Percentiles rank a stretch among this genome's conserved stretches.
These are phyloP conservation scores for Caenorhabditis plicata DNA, from an alignment of 2,888 invertebrate species.

Conservation along the genomic window DNA sequence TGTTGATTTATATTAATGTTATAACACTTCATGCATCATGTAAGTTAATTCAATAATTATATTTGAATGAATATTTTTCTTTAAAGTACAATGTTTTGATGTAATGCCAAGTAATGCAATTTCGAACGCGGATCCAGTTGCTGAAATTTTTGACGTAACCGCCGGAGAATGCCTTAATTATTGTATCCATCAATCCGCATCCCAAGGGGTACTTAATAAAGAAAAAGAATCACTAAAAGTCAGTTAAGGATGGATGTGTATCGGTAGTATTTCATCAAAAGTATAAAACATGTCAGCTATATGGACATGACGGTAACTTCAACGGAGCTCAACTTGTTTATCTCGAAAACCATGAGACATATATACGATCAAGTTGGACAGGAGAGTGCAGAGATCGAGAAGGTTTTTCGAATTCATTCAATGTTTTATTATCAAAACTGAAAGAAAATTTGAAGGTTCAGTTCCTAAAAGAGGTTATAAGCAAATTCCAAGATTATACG, in stretches of 20 bases:
- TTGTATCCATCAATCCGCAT: slow-evolving; percentile 48
- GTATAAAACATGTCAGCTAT: slow-evolving; percentile 55
- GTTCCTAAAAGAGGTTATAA: slow-evolving; percentile 33
- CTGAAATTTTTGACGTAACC: slow-evolving; percentile 52
- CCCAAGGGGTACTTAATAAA: slow-evolving; percentile 35
- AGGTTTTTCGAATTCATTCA: too few species aligned
- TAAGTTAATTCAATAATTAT: too few species aligned
- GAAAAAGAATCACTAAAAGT: neutral
- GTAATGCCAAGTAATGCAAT: slow-evolving; percentile 37
- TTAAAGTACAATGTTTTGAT: slow-evolving; percentile 34
- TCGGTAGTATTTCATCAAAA: slow-evolving; percentile 58
- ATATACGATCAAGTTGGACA: slow-evolving; percentile 35
- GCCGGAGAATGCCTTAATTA: slow-evolving; percentile 56
- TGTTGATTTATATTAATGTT: too few species aligned
- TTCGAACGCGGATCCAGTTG: slow-evolving; percentile 50
- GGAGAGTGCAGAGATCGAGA: slow-evolving; percentile 34
- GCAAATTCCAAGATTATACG: too few species aligned
- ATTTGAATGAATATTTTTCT: neutral
- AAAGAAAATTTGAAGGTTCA: too few species aligned
- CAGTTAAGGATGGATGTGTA: slow-evolving; percentile 47
- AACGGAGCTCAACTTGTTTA: slow-evolving; percentile 35
- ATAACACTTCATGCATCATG: too few species aligned
- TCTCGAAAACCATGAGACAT: slow-evolving; percentile 41
- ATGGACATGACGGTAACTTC: slow-evolving; percentile 39
- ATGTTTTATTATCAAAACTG: too few species aligned